A percentile compares a stretch with the other conserved stretches of the same genome.
phyloP scores from a whole-genome alignment of 2,113 vertebrate species.

The Polypterus bichir region DNA sequence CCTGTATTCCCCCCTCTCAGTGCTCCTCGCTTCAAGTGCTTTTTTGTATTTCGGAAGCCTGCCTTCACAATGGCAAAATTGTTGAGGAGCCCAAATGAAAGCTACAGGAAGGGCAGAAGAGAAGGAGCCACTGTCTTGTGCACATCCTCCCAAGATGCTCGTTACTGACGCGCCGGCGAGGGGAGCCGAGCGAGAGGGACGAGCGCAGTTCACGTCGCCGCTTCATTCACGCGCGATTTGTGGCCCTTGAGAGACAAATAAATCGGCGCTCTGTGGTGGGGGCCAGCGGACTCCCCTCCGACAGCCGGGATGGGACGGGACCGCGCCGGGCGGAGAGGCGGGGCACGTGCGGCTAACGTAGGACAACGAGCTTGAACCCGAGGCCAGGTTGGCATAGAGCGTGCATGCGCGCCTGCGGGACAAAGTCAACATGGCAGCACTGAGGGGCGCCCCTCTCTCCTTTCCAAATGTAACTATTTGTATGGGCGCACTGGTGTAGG shows the following conservation, averaged over 20 bases:
- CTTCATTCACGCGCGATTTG: conserved; percentile 48
- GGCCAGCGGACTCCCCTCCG: no score
- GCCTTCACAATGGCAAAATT: conserved; percentile 26
- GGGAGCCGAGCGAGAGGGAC: conserved; percentile 19
- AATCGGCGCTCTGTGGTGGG: conserved; percentile 25
- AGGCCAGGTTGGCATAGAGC: no score
- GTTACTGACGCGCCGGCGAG: conserved; percentile 28
- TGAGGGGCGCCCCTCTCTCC: no score
- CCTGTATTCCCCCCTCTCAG: conserved; percentile 37
- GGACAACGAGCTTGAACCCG: no score
- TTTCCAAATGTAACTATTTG: no score
- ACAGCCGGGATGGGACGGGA: no score
- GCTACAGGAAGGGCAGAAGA: conserved; percentile 19
- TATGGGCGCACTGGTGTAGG: no score
- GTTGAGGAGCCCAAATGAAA: not conserved
- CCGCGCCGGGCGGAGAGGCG: no score
- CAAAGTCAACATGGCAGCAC: no score
- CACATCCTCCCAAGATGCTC: conserved; percentile 49
- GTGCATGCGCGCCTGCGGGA: no score
- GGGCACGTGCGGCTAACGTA: no score
- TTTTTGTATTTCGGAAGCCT: conserved; percentile 4
- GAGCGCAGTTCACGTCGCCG: conserved; percentile 27
- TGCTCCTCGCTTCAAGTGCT: conserved; percentile 13
- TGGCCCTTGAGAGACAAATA: conserved; percentile 49
- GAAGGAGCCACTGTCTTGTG: conserved; percentile 37